Percentiles rank a stretch among this genome's conserved stretches.
Evolutionary conservation across 2,113 vertebrate species (phyloP).

Genomic region (Ramphastos sulfuratus): DNA sequence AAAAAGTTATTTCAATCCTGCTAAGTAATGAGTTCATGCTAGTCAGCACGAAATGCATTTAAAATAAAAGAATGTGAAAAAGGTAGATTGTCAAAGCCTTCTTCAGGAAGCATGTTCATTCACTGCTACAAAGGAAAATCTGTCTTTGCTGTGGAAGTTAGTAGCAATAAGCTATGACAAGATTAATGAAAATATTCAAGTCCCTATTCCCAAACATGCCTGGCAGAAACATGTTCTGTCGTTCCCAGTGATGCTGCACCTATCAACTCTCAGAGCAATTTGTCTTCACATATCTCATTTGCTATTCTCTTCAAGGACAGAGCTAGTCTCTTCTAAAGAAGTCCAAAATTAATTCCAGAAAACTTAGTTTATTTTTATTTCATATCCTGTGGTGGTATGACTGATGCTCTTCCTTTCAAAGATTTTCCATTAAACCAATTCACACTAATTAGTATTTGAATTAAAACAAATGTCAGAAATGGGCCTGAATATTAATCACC

Average conservation of each 20-base stretch:
- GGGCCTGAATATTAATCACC: background rate
- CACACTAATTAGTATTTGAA: background rate
- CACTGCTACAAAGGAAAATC: constrained; percentile 12
- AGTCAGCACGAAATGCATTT: background rate
- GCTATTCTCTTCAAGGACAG: constrained; percentile 18
- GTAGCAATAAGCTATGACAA: constrained; percentile 42
- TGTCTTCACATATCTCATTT: constrained; percentile 10
- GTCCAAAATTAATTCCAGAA: background rate
- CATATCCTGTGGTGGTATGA: background rate
- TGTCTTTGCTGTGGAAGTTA: constrained; percentile 26
- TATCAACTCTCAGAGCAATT: constrained; percentile 34
- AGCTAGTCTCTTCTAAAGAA: background rate
- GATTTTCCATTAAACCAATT: background rate
- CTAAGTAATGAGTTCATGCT: background rate
- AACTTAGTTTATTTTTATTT: background rate
- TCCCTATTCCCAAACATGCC: constrained; percentile 46
- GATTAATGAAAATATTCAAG: constrained; percentile 57
- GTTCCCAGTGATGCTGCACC: constrained; percentile 12
- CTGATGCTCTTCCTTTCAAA: background rate
- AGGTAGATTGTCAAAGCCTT: background rate
- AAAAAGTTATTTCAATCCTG: background rate
- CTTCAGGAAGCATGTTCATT: background rate
- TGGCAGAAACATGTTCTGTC: constrained; percentile 61
- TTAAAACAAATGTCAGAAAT: background rate
- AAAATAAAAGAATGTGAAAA: background rate